Conservation (phyloP, 2,113 vertebrate species). For the Fregetta grallaria region DNA sequence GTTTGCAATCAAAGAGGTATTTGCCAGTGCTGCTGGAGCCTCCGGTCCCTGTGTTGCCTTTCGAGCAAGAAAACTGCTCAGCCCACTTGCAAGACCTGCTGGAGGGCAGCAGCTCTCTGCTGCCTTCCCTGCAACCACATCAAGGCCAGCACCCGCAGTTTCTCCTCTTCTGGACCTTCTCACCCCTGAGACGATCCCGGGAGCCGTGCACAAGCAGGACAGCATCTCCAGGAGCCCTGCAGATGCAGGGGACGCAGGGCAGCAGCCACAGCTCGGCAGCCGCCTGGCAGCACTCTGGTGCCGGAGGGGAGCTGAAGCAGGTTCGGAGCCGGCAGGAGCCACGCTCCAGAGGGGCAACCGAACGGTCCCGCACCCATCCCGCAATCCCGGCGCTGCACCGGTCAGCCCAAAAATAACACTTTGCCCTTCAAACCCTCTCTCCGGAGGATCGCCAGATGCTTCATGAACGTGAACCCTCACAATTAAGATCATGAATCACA, state of each 20-base stretch:
- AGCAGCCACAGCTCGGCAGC: not conserved
- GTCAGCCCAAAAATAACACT: not conserved
- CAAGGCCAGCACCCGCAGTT: not conserved
- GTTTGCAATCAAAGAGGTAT: not conserved
- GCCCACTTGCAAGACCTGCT: not conserved
- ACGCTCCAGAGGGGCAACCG: fast-evolving
- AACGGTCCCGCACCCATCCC: fast-evolving
- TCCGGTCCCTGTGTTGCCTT: not conserved
- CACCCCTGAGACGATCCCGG: fast-evolving
- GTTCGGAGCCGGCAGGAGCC: not conserved
- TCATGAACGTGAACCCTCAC: not conserved
- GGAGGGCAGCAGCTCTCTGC: not conserved
- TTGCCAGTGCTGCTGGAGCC: slow-evolving; percentile 2
- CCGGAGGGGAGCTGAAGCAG: not conserved
- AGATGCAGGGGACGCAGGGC: not conserved
- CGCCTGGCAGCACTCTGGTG: not conserved
- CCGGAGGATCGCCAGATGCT: not conserved
- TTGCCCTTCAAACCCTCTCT: not conserved
- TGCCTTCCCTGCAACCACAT: not conserved
- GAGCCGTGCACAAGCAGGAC: fast-evolving
- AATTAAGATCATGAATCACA: not conserved
- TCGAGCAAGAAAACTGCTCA: not conserved
- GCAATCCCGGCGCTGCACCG: fast-evolving
- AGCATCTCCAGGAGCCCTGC: fast-evolving
- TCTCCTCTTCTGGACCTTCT: not conserved